These are phyloP conservation scores for Apteryx mantelli DNA, from an alignment of 2,113 vertebrate species.

Conservation along the genomic window DNA sequence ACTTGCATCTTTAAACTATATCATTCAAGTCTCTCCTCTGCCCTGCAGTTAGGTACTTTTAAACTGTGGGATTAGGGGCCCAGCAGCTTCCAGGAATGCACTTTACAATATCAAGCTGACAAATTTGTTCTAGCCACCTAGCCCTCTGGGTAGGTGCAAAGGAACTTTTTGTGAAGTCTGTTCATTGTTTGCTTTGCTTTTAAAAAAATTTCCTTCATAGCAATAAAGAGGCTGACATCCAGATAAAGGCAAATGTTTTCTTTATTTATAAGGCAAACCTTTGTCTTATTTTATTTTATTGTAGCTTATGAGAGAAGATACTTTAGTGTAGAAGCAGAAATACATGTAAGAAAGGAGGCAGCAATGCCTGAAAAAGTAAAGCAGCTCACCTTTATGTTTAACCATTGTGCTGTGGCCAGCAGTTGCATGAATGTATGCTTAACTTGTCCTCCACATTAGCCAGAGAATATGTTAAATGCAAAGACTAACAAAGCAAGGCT, in stretches of 20 bases:
- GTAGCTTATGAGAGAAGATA: not conserved
- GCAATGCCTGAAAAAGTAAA: not conserved
- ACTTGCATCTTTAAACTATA: not conserved
- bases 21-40: not conserved
- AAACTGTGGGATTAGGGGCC: not conserved
- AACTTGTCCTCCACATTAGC: no score
- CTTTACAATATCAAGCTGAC: not conserved
- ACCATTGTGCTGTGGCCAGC: no score
- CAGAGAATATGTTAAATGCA: no score
- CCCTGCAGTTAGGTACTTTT: not conserved
- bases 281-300: not conserved
- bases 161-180: conserved; percentile 13
- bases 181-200: not conserved
- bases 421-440: no score
- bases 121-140: conserved; percentile 10
- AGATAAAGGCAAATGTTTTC: not conserved
- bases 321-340: not conserved
- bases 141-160: not conserved
- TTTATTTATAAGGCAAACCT: not conserved
- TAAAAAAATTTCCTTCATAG: not conserved
- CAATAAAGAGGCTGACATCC: not conserved
- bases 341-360: not conserved
- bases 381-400: not conserved
- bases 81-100: conserved; percentile 22
- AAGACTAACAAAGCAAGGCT: not conserved